These are phyloP conservation scores for Liasis olivaceus DNA, from an alignment of 2,797 vertebrate species.

Conservation along the genomic window DNA sequence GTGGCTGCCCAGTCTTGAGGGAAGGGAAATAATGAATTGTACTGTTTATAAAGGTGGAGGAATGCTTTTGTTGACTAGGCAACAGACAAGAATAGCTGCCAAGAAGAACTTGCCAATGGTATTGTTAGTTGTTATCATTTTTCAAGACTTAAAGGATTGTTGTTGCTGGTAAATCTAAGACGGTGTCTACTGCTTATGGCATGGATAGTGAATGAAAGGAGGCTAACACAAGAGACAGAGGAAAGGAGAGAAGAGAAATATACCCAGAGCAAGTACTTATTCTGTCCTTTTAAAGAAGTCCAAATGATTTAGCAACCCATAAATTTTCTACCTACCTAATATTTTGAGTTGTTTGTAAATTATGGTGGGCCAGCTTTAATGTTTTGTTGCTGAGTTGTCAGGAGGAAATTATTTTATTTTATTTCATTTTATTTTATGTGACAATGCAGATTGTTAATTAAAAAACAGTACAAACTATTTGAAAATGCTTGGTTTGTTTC, in stretches of 20 bases:
- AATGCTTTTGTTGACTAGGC: slow-evolving; percentile 47
- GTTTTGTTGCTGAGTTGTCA: too few species aligned
- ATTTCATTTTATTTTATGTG: too few species aligned
- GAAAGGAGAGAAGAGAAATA: not conserved
- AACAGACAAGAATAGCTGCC: slow-evolving; percentile 44
- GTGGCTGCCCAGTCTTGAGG: slow-evolving; percentile 43
- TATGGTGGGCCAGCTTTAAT: too few species aligned
- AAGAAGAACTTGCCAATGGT: slow-evolving; percentile 11
- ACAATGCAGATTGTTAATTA: too few species aligned
- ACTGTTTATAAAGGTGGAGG: slow-evolving; percentile 49
- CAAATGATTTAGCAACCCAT: not conserved
- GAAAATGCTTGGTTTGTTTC: too few species aligned
- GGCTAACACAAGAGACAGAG: not conserved
- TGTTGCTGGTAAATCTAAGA: not conserved
- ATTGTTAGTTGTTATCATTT: slow-evolving; percentile 39
- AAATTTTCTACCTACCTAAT: not conserved
- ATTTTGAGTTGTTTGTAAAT: too few species aligned
- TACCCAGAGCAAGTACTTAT: not conserved
- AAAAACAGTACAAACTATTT: too few species aligned
- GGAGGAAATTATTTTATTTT: too few species aligned
- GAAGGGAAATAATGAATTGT: slow-evolving; percentile 55
- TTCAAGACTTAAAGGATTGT: not conserved
- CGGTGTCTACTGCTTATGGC: not conserved
- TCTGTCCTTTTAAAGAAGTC: not conserved
- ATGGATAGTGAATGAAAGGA: not conserved